A percentile compares a stretch with the other conserved stretches of the same genome.
These are phyloP conservation scores for Ectemnius lituratus DNA, from an alignment of 2,888 invertebrate genomes.

Conservation along the genomic window DNA sequence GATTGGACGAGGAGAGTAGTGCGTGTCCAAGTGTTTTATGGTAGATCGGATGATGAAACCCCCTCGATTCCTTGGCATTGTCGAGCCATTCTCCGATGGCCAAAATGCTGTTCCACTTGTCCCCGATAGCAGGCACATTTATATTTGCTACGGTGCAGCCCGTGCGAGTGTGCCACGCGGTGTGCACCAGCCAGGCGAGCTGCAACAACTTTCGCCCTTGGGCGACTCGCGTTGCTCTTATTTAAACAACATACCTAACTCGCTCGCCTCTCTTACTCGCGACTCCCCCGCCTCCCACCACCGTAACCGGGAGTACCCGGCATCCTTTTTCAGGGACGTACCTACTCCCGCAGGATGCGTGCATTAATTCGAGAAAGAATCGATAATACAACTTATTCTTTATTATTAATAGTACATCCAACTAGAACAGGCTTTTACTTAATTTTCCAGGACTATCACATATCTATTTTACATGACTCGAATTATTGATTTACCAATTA, in stretches of 20 bases:
- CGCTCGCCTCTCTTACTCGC: conserved; percentile 71
- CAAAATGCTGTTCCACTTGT: conserved; percentile 66
- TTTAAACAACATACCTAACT: conserved; percentile 77
- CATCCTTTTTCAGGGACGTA: conserved; percentile 66
- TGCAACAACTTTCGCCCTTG: conserved; percentile 76
- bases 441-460: too few species aligned
- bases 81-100: conserved; percentile 47
- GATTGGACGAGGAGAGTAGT: too few species aligned
- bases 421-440: too few species aligned
- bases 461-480: too few species aligned
- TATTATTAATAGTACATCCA: not conserved
- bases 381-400: not conserved
- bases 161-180: conserved; percentile 53
- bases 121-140: conserved; percentile 58
- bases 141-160: conserved; percentile 54
- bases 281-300: conserved; percentile 69
- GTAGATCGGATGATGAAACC: too few species aligned
- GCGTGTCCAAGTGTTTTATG: too few species aligned
- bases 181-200: conserved; percentile 57
- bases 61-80: too few species aligned
- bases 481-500: too few species aligned
- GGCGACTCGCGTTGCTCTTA: conserved; percentile 74
- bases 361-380: not conserved
- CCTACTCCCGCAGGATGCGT: conserved; percentile 18
- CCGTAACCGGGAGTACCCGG: conserved; percentile 51